Percentiles rank a stretch among this genome's conserved stretches.
Evolutionary conservation across 1,140 invertebrate genomes (phyloP).

Genomic region (Pseudomyrmex cubaensis): DNA sequence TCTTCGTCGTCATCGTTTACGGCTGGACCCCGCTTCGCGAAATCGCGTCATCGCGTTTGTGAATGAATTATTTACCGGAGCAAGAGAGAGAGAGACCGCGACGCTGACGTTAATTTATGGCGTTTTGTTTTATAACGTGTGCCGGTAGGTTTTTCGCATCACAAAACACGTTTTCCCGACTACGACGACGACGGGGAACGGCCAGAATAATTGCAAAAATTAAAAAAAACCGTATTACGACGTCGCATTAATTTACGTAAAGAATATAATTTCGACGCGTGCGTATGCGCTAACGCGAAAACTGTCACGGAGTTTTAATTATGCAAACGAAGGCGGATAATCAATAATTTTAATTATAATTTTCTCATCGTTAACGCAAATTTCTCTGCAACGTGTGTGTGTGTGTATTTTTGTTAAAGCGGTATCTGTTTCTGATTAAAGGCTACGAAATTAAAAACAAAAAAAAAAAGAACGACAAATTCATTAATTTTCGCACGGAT

Average conservation of each 20-base stretch:
- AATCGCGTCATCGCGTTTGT: constrained; percentile 21
- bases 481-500: not conserved
- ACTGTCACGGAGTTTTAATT: constrained; percentile 11
- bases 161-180: constrained; percentile 8
- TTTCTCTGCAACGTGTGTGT: no score
- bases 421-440: constrained; percentile 25
- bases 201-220: constrained; percentile 15
- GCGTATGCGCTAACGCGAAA: not conserved
- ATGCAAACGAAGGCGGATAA: constrained; percentile 17
- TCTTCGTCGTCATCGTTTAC: not conserved
- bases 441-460: constrained; percentile 9
- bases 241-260: constrained; percentile 24
- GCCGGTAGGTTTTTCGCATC: constrained; percentile 10
- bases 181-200: no score
- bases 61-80: constrained; percentile 38
- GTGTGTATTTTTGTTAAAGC: not conserved
- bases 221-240: constrained; percentile 22
- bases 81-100: not conserved
- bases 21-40: not conserved
- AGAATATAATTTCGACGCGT: not conserved
- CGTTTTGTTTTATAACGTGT: constrained; percentile 27
- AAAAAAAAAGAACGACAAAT: not conserved
- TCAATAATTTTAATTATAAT: constrained; percentile 57
- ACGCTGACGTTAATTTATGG: constrained; percentile 47
- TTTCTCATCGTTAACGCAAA: not conserved